phyloP scores from a whole-genome alignment of 2,113 vertebrate species.

The Ia io region DNA sequence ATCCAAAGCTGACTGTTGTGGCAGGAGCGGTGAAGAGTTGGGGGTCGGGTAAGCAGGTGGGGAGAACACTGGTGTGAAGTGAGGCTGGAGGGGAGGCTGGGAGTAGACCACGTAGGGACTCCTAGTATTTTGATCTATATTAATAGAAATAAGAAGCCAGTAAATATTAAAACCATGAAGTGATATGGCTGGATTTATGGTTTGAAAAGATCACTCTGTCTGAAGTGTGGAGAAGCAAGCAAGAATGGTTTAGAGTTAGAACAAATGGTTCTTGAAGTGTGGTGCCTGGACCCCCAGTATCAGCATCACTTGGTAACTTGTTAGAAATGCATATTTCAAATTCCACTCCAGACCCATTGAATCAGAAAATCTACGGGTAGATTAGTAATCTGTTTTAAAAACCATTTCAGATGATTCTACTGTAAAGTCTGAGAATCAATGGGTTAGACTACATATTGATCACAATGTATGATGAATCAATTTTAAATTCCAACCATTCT shows the following conservation, averaged over 20 bases:
- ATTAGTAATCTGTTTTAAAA: neutral
- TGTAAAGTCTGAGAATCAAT: neutral
- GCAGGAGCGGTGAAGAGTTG: neutral
- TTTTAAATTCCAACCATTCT: neutral
- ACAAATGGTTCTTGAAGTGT: neutral
- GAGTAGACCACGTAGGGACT: neutral
- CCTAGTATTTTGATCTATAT: neutral
- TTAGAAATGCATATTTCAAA: neutral
- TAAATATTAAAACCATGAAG: neutral
- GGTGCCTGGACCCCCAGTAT: neutral
- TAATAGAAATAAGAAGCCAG: neutral
- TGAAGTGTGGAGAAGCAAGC: neutral
- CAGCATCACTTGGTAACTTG: neutral
- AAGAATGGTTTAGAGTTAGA: neutral
- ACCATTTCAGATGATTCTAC: neutral
- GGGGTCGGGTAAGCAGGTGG: neutral
- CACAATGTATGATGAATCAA: neutral
- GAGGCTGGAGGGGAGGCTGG: neutral
- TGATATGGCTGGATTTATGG: neutral
- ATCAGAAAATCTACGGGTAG: neutral
- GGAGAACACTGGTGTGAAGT: neutral
- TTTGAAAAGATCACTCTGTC: constrained; percentile 1
- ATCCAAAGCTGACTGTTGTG: neutral
- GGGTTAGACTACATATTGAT: neutral
- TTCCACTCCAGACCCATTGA: neutral